Evolutionary conservation across 2,888 invertebrate species (phyloP), one percentile per base, ranked within the genome.

Genomic region (Sarcophaga carnaria): DNA sequence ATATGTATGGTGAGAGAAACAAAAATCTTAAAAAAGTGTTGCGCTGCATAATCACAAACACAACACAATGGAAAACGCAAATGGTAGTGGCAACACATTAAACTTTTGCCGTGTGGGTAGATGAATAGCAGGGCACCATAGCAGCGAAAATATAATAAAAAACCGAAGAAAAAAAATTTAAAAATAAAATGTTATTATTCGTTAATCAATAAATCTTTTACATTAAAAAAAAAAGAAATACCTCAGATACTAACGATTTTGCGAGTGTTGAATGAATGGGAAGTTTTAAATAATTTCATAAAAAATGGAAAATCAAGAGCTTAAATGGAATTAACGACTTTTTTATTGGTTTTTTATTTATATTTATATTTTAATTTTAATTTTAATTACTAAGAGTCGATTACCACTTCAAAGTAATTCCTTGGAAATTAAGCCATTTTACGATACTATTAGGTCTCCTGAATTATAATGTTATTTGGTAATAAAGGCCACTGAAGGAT

Each of bases 71-170:
- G 76, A 59, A 84, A 84, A 84, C 71, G 80, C 60, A 84, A 84
- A 84, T 79, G 83, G 79, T 79, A 75, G 79, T 84, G 83, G 84
- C 80, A 82, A 85, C 17, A 54, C 54, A 85, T 59, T 66, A 22
- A 85, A 80, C 67, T 62, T 69, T 12, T 72, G 80, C 69, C 63
- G 80, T 84, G 84, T 84, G 84, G 84, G 84, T 76, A 84, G 84
- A 80, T 75, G 64, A 76, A 75, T 62, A 49, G 47, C 22, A 71
- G 60, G 22, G 47, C 47, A 81, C 77, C 70, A 60, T 66, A 70
- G 45, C 45, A 70, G 71, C 70, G 70, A 37, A 49, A 78, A 79
- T 10, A 79, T 37, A 37, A 37, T 37, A 37, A 37, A 37, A 37
- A 37, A 37, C 8, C 37, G 37, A 37, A 10, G n/a, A 37, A 37